Percentiles rank a stretch among this genome's conserved stretches.
Evolutionary conservation across 2,113 vertebrate genomes (phyloP).

Genomic region (Anoura caudifer): DNA sequence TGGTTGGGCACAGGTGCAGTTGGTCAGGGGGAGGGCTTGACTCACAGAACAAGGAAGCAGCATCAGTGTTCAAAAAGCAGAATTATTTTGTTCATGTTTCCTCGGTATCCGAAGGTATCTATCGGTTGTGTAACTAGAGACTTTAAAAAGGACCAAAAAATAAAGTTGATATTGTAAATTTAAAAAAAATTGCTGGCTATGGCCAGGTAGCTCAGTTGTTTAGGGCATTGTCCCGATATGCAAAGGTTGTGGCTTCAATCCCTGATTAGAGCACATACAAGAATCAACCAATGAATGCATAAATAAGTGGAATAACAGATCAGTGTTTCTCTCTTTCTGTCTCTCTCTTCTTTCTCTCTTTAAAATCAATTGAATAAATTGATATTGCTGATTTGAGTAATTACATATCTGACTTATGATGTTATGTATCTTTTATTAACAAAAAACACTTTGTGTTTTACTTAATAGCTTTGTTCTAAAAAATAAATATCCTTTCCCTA

Average conservation of each 20-base stretch:
- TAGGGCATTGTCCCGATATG: too few species aligned
- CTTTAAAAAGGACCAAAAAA: not conserved
- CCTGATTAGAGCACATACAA: too few species aligned
- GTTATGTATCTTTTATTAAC: not conserved
- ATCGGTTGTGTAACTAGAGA: not conserved
- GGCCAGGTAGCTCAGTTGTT: too few species aligned
- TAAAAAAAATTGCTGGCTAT: not conserved
- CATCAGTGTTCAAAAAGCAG: not conserved
- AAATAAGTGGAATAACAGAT: too few species aligned
- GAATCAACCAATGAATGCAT: too few species aligned
- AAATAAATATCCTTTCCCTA: not conserved
- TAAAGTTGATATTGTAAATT: not conserved
- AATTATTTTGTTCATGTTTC: not conserved
- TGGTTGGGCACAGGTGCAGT: not conserved
- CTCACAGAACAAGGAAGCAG: not conserved
- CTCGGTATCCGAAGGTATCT: not conserved
- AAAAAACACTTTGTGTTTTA: not conserved
- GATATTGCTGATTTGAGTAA: not conserved
- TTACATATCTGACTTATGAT: not conserved
- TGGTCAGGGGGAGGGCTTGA: conserved; percentile 38
- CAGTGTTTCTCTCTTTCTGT: too few species aligned
- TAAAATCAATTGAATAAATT: too few species aligned
- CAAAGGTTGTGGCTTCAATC: too few species aligned
- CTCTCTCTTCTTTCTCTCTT: too few species aligned
- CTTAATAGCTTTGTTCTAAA: not conserved